Conservation (phyloP, 2,113 vertebrate species). For the Grantiella picta region DNA sequence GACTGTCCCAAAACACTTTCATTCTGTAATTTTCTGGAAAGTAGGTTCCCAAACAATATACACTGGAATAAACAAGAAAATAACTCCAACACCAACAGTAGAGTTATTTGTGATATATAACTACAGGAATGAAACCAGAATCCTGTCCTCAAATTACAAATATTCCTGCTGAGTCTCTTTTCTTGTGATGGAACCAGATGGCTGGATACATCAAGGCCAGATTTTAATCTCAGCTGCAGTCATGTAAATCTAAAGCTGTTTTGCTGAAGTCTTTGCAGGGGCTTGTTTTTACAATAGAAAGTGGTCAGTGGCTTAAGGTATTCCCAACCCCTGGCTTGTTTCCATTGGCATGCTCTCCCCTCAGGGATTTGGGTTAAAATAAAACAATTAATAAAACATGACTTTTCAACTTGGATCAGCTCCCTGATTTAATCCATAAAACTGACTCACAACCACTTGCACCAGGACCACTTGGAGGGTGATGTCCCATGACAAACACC, state of each 20-base stretch:
- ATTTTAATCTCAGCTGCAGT: slow-evolving; percentile 53
- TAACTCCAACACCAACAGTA: not conserved
- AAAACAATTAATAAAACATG: slow-evolving; percentile 54
- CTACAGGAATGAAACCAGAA: slow-evolving; percentile 20
- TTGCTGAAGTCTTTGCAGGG: slow-evolving; percentile 28
- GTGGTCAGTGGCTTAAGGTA: slow-evolving; percentile 50
- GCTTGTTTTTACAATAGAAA: slow-evolving; percentile 59
- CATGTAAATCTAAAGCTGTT: slow-evolving; percentile 26
- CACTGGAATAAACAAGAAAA: not conserved
- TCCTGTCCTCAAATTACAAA: slow-evolving; percentile 6
- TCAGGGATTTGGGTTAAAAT: not conserved
- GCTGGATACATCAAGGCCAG: slow-evolving; percentile 25
- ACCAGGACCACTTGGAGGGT: slow-evolving; percentile 26
- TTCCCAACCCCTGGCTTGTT: not conserved
- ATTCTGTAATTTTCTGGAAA: not conserved
- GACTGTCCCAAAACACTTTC: not conserved
- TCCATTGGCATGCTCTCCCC: not conserved
- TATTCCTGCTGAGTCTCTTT: slow-evolving; percentile 39
- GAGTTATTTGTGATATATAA: not conserved
- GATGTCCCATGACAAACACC: slow-evolving; percentile 44
- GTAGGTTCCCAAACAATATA: not conserved
- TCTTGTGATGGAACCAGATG: slow-evolving; percentile 40
- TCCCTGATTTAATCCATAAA: slow-evolving; percentile 35
- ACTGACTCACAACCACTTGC: slow-evolving; percentile 10
- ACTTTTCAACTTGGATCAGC: slow-evolving; percentile 34